A percentile compares a stretch with the other conserved stretches of the same genome.
These are phyloP conservation scores for Epizoanthus rinbou DNA, from an alignment of 92 coral and sea anemone genomes.

Conservation along the genomic window DNA sequence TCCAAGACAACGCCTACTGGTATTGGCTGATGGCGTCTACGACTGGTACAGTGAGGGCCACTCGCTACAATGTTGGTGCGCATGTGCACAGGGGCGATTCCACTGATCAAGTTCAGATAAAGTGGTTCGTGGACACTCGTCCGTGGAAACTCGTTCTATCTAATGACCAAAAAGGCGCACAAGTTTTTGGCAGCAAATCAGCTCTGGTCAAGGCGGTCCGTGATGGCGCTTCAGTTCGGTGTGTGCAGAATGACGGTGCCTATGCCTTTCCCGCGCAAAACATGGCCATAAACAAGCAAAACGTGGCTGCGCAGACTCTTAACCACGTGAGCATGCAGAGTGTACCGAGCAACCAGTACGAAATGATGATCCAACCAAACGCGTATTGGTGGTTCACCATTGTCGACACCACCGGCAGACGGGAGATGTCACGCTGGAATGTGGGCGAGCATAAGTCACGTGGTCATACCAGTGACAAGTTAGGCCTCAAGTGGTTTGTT, in stretches of 20 bases:
- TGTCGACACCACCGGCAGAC: slow-evolving; percentile 69
- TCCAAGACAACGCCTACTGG: slow-evolving; percentile 82
- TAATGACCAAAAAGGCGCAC: slow-evolving; percentile 51
- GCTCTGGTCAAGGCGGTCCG: slow-evolving; percentile 68
- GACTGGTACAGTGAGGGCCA: slow-evolving; percentile 73
- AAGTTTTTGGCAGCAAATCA: slow-evolving; percentile 49
- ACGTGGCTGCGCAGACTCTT: slow-evolving; percentile 75
- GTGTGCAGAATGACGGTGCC: slow-evolving; percentile 55
- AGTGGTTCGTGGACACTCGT: slow-evolving; percentile 81
- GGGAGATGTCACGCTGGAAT: slow-evolving; percentile 87
- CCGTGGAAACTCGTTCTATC: slow-evolving; percentile 64
- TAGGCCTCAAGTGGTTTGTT: slow-evolving; percentile 81
- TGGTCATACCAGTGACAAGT: slow-evolving; percentile 61
- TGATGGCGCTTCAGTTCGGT: slow-evolving; percentile 79
- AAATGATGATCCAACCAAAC: slow-evolving; percentile 66
- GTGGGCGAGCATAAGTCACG: slow-evolving; percentile 70
- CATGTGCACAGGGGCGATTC: slow-evolving; percentile 50
- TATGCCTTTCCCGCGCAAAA: slow-evolving; percentile 80
- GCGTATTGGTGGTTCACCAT: slow-evolving; percentile 92
- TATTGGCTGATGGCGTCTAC: slow-evolving; percentile 85
- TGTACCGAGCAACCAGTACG: slow-evolving; percentile 50
- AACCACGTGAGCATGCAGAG: slow-evolving; percentile 71
- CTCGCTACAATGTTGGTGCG: slow-evolving; percentile 67
- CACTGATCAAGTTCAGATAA: slow-evolving; percentile 33
- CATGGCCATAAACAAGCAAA: slow-evolving; percentile 55